Percentiles rank a stretch among this genome's conserved stretches.
phyloP scores from a whole-genome alignment of 2,888 invertebrate species.

The Periphyllus acericola region DNA sequence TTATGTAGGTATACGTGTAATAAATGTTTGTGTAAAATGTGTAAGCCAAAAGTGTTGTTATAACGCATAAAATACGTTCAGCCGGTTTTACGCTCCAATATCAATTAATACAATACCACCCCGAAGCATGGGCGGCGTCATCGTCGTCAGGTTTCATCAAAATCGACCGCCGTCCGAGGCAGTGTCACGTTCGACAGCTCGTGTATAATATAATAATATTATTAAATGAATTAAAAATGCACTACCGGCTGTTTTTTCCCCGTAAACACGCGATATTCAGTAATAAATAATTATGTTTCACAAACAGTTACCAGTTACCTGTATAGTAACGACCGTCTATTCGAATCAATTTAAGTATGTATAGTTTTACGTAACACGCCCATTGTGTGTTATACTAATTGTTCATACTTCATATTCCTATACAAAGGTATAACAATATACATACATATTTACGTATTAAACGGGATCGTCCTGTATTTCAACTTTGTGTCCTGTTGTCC shows the following conservation, averaged over 20 bases:
- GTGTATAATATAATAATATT: not conserved
- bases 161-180: not conserved
- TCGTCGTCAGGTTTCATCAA: conserved; percentile 3
- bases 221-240: not conserved
- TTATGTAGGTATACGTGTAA: not conserved
- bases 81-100: not conserved
- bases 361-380: too few species aligned
- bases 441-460: too few species aligned
- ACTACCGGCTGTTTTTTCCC: not conserved
- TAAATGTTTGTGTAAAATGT: not conserved
- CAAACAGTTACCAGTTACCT: not conserved
- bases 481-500: too few species aligned
- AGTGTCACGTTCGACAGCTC: not conserved
- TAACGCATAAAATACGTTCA: not conserved
- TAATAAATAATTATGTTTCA: not conserved
- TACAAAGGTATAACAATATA: too few species aligned
- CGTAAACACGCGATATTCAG: not conserved
- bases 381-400: too few species aligned
- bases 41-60: not conserved
- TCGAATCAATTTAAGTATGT: too few species aligned
- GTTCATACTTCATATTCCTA: too few species aligned
- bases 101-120: conserved; percentile 19
- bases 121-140: conserved; percentile 39
- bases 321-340: too few species aligned
- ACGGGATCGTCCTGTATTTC: too few species aligned